Base-by-base conservation (phyloP, 2,888 invertebrate genomes). In the Tetropium fuscum region DNA sequence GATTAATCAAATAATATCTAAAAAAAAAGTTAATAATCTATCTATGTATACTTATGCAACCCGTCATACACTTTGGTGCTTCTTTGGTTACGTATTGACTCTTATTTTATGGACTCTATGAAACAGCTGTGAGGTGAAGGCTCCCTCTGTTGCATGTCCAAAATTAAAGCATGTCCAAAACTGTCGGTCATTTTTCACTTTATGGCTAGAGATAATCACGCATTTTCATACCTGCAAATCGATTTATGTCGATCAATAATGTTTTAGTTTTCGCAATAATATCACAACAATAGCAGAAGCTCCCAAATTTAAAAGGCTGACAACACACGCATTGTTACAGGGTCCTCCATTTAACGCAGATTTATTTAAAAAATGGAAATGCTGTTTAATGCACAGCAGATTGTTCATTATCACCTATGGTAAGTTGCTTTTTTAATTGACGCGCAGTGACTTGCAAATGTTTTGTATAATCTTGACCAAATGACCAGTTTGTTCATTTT, bases 261-360 rank as follows among this genome's bases (percentile, higher is more conserved):
- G 57, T 53, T 8, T 47, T 48, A 47, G 63, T 70, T 69, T 70
- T 63, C 64, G 66, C 68, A 63, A 68, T 70, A 70, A 64, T 63
- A 61, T 51, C 43, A 55, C 44, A 58, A 70, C 64, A 70, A 70
- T 55, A 25, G 47, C 18, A 38, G 27, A 7, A 34, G 54, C 54
- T 34, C 30, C 43, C 54, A 34, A 44, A 44, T 44, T 54, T 45
- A 34, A 54, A 54, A 54, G 8, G 44, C 13, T 32, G 54, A 27
- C 44, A 45, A 20, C 27, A 38, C 19, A 20, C 36, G 22, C 53
- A 53, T 53, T 41, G 41, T 53, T 53, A 7, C 5, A 34, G 6
- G 22, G 15, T 25, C 48, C 36, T 22, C 36, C 10, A 36, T 48
- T 38, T 48, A 36, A 47, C 32, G 47, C 47, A 32, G 41, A 43